Percentiles rank a stretch among this genome's conserved stretches.
phyloP scores from a whole-genome alignment of 2,797 vertebrate species.

The Mormyrus hasselquistii region DNA sequence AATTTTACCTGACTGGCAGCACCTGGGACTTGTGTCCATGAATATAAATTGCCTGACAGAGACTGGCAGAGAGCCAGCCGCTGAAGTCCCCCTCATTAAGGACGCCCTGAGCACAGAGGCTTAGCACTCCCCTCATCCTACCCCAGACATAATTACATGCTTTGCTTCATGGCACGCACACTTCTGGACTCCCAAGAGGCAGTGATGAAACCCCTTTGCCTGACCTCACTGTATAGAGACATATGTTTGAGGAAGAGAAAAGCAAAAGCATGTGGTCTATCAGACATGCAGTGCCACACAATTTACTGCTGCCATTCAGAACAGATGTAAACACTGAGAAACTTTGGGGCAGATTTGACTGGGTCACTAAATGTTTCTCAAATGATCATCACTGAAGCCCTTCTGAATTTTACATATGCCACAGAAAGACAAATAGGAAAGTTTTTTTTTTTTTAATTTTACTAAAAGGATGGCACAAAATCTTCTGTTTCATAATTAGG shows the following conservation, averaged over 20 bases:
- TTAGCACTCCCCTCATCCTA: not conserved
- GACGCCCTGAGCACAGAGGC: not conserved
- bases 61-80: not conserved
- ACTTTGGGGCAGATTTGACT: not conserved
- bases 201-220: not conserved
- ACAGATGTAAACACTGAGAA: not conserved
- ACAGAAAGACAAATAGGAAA: not conserved
- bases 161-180: not conserved
- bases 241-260: not conserved
- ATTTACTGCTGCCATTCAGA: not conserved
- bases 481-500: constrained; percentile 18
- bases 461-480: not conserved
- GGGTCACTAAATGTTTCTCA: not conserved
- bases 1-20: constrained; percentile 20
- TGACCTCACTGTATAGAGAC: not conserved
- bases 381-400: not conserved
- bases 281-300: not conserved
- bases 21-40: constrained; percentile 11
- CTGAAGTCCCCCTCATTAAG: constrained; percentile 1
- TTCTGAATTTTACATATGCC: not conserved
- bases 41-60: not conserved
- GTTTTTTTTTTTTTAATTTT: not conserved
- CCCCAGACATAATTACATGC: constrained; percentile 8
- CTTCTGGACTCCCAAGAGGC: not conserved
- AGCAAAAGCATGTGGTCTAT: not conserved